Evolutionary conservation across 2,113 vertebrate genomes (phyloP).

Genomic region (Sapayoa aenigma): DNA sequence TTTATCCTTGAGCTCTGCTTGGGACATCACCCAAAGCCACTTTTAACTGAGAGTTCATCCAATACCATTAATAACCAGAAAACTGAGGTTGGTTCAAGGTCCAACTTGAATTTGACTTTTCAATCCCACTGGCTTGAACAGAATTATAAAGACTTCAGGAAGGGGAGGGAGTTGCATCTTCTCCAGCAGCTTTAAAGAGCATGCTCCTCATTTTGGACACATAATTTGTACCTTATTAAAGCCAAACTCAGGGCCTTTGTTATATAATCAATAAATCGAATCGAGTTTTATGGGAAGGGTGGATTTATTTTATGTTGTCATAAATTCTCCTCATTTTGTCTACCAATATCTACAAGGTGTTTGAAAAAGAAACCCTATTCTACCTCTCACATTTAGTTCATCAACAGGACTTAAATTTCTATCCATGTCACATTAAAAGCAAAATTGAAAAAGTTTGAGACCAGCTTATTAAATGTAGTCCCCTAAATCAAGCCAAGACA

Average conservation of each 20-base stretch:
- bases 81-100: background rate
- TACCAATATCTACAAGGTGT: constrained; percentile 49
- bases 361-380: background rate
- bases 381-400: background rate
- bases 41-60: background rate
- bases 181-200: background rate
- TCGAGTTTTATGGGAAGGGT: constrained; percentile 36
- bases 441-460: background rate
- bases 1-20: background rate
- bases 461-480: background rate
- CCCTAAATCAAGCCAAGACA: background rate
- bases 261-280: constrained; percentile 33
- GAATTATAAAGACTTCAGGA: background rate
- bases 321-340: constrained; percentile 61
- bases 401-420: constrained; percentile 35
- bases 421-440: background rate
- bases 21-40: background rate
- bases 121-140: background rate
- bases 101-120: background rate
- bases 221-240: constrained; percentile 46
- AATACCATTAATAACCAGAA: background rate
- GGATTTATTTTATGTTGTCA: constrained; percentile 49
- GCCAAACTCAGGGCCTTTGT: constrained; percentile 27
- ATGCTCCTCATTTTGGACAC: background rate
- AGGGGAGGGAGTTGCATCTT: background rate